Evolutionary conservation across 2,797 vertebrate species (phyloP), one percentile per base, ranked within the genome.

Genomic region (Hydrolagus colliei): DNA sequence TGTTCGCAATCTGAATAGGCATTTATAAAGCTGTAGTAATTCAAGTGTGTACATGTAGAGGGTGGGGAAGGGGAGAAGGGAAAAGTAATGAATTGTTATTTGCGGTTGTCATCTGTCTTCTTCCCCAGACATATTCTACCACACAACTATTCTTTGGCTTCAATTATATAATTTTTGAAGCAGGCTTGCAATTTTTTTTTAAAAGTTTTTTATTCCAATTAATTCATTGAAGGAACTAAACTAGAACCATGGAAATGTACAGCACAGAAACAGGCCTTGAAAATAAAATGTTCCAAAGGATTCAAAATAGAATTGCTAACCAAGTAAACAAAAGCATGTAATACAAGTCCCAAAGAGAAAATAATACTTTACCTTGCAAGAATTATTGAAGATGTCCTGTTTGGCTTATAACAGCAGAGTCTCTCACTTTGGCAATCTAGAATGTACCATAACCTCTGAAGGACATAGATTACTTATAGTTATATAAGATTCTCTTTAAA

Each of bases 31-130:
- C 14, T 35, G 67, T 52, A 63, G 65, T 84, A 67, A 68, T 84
- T 84, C 63, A 84, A 84, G 9, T 18, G 71, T 41, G 79, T 52
- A 1, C 6, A 1, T 41, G 65, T 3, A 52, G 41, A 6, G 41
- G 41, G 41, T 52, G 41, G 41, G 41, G 41, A 52, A 82, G 63
- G 14, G 74, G 79, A 84, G 79, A 35, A 52, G 13, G 20, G 65
- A 67, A 84, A 52, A 52, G 41, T 71, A 71, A 84, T 68, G 67
- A 68, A 84, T 84, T 10, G 9, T 84, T 84, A 84, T 84, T 65
- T 71, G 65, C 52, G 79, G 32, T 65, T 67, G 65, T 84, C 18
- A 16, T 68, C 22, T 71, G 79, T 84, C 65, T 84, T 63, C 32
- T 41, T 27, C 79, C 35, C 41, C 13, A 63, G 32, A 71, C 65